These are phyloP conservation scores for Cheirogaleus medius DNA, from an alignment of 2,113 vertebrate genomes.

Conservation along the genomic window DNA sequence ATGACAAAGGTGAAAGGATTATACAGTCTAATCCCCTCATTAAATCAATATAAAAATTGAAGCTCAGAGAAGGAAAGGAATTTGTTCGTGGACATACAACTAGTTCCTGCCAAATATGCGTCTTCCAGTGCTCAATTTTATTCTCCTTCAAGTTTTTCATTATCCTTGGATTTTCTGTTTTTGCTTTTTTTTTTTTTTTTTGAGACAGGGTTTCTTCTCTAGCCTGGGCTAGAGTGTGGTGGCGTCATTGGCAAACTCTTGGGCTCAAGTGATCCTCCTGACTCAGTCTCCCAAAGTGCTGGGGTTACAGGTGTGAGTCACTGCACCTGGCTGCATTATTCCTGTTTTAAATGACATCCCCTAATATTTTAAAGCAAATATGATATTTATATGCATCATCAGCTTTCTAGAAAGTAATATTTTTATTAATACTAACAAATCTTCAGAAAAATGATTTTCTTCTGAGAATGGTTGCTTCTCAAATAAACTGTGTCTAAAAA, in stretches of 20 bases:
- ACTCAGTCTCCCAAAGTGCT: too few relatives aligned
- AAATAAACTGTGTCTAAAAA: not conserved
- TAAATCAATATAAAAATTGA: not conserved
- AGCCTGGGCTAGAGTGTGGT: too few relatives aligned
- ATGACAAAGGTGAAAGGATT: not conserved
- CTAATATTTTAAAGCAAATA: conserved; percentile 45
- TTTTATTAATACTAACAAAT: conserved; percentile 33
- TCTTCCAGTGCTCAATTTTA: not conserved
- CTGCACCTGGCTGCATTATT: not conserved
- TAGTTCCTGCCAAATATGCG: not conserved
- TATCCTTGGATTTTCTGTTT: not conserved
- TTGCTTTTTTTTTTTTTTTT: too few relatives aligned
- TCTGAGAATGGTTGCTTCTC: not conserved
- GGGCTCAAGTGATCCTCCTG: too few relatives aligned
- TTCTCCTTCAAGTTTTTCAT: not conserved
- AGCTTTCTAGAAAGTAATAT: conserved; percentile 19
- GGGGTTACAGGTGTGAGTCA: too few relatives aligned
- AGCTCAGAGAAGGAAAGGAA: not conserved
- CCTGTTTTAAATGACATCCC: conserved; percentile 4
- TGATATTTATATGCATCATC: not conserved
- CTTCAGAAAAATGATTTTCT: conserved; percentile 14
- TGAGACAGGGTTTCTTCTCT: too few relatives aligned
- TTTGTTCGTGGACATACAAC: not conserved
- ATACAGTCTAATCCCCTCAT: not conserved
- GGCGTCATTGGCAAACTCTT: too few relatives aligned